Conservation (phyloP, 2,888 invertebrate species). For the Ethmia dodecea region DNA sequence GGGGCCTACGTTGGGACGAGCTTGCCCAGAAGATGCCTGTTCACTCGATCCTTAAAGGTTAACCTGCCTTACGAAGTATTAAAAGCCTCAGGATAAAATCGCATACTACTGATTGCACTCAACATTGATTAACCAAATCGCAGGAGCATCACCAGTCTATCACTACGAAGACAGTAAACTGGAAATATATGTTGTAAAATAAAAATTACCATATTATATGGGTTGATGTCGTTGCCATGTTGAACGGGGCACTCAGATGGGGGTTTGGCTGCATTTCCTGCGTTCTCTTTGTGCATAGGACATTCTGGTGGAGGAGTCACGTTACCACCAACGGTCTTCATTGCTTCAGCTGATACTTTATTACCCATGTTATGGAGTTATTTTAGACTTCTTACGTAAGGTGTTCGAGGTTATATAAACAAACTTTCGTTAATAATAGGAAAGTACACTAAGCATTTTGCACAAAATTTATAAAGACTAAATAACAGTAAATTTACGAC, state of each 20-base stretch:
- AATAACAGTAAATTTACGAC: too few species aligned
- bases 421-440: neutral
- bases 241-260: constrained; percentile 85
- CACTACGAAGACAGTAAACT: too few species aligned
- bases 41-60: too few species aligned
- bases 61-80: too few species aligned
- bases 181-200: too few species aligned
- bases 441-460: neutral
- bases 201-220: constrained; percentile 92
- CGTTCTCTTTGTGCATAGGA: constrained; percentile 86
- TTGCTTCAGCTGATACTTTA: constrained; percentile 55
- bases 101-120: too few species aligned
- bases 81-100: too few species aligned
- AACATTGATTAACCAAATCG: too few species aligned
- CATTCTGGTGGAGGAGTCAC: constrained; percentile 85
- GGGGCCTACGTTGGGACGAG: too few species aligned
- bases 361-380: constrained; percentile 52
- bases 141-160: too few species aligned
- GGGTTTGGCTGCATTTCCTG: constrained; percentile 26
- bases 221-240: constrained; percentile 84
- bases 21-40: too few species aligned
- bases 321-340: constrained; percentile 29
- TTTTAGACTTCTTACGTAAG: constrained; percentile 58
- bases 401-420: constrained; percentile 9
- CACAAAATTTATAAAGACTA: neutral